Evolutionary conservation across 1,140 invertebrate species (phyloP), one percentile per base, ranked within the genome.

Genomic region (Euwallacea similis): DNA sequence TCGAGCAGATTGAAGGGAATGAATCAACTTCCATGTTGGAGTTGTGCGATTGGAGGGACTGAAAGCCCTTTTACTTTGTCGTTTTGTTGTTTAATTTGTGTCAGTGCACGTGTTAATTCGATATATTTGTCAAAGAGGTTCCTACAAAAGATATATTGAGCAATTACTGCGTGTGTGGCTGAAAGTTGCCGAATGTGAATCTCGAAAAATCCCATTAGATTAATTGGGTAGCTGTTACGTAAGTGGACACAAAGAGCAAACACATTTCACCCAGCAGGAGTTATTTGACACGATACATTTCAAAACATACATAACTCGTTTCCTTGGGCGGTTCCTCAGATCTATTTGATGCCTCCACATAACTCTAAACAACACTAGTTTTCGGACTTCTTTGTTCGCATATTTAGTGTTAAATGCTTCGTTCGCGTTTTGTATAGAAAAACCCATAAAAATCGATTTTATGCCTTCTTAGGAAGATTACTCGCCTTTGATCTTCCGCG

Each of bases 41-140:
- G 13, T 53, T 13, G 43, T 7, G 13, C 15, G 9, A 47, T 64
- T 53, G 47, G 62, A 61, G 42, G 21, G 33, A 11, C 11, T 43
- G 33, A 42, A 61, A 47, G 60, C 43, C 13, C 62, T 64, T 64
- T 64, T 64, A 50, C 47, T 53, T 64, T 47, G 44, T 53, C 43
- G 43, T 64, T 64, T 15, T 42, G 62, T 64, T 53, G 62, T 64
- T 64, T 64, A 64, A 64, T 64, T 64, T 64, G 62, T 33, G 62
- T 21, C 47, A 53, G 47, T 64, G 46, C 50, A 50, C 8, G 13
- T 33, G 62, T 47, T 50, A 64, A 64, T 61, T 61, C 59, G 59
- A 61, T 43, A 61, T 56, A 15, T 56, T 56, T 56, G 11, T 56
- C 54, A 56, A 56, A 56, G 8, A 9, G 54, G 10, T 15, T n/a